Conservation (phyloP, 1,140 invertebrate species). For the Rhagoletis zephyria region DNA sequence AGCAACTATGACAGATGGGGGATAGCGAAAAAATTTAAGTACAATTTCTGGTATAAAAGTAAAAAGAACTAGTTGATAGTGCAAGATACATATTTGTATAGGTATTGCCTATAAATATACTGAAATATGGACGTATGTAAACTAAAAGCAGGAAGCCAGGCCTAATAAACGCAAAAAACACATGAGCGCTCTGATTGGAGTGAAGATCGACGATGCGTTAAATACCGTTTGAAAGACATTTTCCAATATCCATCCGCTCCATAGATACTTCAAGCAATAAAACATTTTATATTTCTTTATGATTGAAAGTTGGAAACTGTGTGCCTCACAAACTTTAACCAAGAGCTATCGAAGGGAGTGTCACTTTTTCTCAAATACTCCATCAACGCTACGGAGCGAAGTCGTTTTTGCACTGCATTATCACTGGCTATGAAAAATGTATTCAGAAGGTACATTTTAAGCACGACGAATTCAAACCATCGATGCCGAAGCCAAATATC, state of each 20-base stretch:
- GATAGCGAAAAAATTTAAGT: background rate
- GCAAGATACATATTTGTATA: background rate
- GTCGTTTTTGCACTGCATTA: no score
- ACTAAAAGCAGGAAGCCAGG: constrained; percentile 8
- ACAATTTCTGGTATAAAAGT: background rate
- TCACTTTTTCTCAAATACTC: no score
- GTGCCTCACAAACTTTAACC: no score
- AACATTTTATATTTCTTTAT: no score
- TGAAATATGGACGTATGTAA: background rate
- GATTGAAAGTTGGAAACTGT: no score
- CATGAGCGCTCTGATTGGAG: background rate
- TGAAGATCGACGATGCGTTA: background rate
- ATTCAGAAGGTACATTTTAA: no score
- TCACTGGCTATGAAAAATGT: no score
- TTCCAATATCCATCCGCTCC: background rate
- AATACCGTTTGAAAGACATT: background rate
- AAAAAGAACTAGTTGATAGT: background rate
- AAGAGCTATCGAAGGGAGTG: no score
- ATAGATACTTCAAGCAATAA: no score
- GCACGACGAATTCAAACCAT: no score
- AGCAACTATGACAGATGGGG: constrained; percentile 2
- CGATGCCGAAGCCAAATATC: no score
- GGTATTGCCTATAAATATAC: background rate
- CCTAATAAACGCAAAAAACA: background rate
- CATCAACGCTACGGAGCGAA: no score